Conservation (phyloP, 2,888 invertebrate species). For the Thereva nobilitata region DNA sequence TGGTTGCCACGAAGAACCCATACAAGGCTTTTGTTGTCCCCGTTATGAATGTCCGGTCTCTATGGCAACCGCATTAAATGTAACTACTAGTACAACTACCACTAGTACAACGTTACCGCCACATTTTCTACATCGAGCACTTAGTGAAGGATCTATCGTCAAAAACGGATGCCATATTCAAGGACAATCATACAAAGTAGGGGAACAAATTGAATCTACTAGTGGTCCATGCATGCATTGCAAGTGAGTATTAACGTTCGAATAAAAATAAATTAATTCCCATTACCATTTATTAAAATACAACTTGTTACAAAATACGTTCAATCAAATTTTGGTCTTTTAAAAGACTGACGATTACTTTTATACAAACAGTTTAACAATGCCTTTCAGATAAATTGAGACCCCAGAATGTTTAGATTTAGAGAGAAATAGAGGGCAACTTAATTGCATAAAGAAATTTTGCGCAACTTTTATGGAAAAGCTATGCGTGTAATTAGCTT, state of each 20-base stretch:
- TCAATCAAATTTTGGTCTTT: no score
- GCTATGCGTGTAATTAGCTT: no score
- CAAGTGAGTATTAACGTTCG: slow-evolving; percentile 71
- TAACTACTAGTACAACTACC: slow-evolving; percentile 85
- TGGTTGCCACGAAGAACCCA: slow-evolving; percentile 89
- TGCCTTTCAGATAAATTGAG: no score
- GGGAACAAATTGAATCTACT: slow-evolving; percentile 80
- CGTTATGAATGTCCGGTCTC: slow-evolving; percentile 91
- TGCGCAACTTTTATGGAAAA: no score
- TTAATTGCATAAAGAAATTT: no score
- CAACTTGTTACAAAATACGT: no score
- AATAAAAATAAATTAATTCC: slow-evolving; percentile 8
- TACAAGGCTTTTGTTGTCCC: slow-evolving; percentile 92
- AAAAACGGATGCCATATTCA: slow-evolving; percentile 82
- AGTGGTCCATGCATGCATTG: slow-evolving; percentile 93
- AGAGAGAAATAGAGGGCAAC: no score
- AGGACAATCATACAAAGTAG: slow-evolving; percentile 82
- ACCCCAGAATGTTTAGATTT: no score
- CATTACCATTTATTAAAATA: neutral
- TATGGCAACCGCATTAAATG: slow-evolving; percentile 79
- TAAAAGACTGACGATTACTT: no score
- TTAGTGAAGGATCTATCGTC: slow-evolving; percentile 71
- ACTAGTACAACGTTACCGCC: slow-evolving; percentile 85
- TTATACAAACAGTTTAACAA: no score
- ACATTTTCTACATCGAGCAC: slow-evolving; percentile 78